Conservation (phyloP, 2,113 vertebrate species). For the Lagopus leucura region DNA sequence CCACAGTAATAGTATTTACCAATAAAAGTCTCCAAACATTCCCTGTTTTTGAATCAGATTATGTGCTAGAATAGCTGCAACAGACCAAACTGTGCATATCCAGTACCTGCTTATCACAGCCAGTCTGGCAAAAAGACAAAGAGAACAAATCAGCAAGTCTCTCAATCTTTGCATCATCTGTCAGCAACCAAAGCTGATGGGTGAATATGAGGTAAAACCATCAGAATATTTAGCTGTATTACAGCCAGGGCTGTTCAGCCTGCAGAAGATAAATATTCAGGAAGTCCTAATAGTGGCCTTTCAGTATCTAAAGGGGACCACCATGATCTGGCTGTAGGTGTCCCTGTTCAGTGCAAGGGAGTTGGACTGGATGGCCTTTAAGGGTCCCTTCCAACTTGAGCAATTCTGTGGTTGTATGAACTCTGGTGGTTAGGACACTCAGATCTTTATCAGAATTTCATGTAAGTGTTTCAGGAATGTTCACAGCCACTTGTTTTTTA, state of each 20-base stretch:
- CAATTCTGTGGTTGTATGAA: too few species aligned
- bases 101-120: not conserved
- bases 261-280: too few species aligned
- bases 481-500: not conserved
- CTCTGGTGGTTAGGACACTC: not conserved
- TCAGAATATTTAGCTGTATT: not conserved
- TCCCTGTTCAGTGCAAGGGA: too few species aligned
- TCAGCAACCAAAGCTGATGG: not conserved
- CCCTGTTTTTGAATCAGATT: not conserved
- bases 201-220: not conserved
- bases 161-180: not conserved
- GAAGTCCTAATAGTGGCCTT: too few species aligned
- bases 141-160: not conserved
- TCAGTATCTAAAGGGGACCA: too few species aligned
- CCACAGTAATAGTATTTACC: not conserved
- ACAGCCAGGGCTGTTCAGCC: too few species aligned
- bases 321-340: too few species aligned
- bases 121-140: not conserved
- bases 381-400: too few species aligned
- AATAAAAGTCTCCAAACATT: not conserved
- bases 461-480: not conserved
- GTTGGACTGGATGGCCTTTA: too few species aligned
- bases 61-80: not conserved
- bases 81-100: not conserved
- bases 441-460: not conserved